These are phyloP conservation scores for Drosophila seguyi DNA, from an alignment of 1,140 invertebrate genomes.

Conservation along the genomic window DNA sequence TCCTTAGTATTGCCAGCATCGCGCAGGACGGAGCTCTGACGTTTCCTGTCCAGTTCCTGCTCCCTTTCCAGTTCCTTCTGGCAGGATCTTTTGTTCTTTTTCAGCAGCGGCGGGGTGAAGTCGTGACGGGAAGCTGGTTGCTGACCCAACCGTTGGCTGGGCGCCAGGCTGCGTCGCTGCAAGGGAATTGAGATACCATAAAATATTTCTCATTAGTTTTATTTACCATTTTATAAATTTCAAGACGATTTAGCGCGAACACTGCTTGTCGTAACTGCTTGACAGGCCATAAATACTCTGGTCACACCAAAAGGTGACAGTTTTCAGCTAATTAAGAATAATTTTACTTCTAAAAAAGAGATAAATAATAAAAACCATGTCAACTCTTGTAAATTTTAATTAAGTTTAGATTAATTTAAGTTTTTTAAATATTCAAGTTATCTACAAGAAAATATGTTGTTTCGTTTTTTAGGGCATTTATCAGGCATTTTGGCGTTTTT, in stretches of 20 bases:
- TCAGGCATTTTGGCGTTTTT: background rate
- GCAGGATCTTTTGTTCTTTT: slow-evolving; percentile 71
- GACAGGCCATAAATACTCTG: background rate
- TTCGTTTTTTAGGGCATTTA: background rate
- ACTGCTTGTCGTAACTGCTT: slow-evolving; percentile 10
- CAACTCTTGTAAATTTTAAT: no score
- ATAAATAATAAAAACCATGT: background rate
- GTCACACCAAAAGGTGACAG: background rate
- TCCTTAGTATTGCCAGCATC: slow-evolving; percentile 39
- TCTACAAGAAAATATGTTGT: background rate
- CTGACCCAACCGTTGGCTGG: slow-evolving; percentile 64
- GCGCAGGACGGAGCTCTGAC: slow-evolving; percentile 16
- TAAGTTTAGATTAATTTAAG: no score
- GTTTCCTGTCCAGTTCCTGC: slow-evolving; percentile 48
- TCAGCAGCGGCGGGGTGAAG: slow-evolving; percentile 71
- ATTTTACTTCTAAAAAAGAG: no score
- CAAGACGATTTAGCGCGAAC: slow-evolving; percentile 17
- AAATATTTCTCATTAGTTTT: background rate
- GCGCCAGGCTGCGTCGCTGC: slow-evolving; percentile 77
- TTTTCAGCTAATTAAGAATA: background rate
- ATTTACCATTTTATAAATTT: slow-evolving; percentile 56
- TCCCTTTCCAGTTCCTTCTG: slow-evolving; percentile 64
- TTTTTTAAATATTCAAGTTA: background rate
- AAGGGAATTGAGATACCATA: background rate
- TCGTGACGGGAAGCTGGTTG: slow-evolving; percentile 39